Evolutionary conservation across 1,140 invertebrate species (phyloP).

Genomic region (Caenorhabditis remanei): DNA sequence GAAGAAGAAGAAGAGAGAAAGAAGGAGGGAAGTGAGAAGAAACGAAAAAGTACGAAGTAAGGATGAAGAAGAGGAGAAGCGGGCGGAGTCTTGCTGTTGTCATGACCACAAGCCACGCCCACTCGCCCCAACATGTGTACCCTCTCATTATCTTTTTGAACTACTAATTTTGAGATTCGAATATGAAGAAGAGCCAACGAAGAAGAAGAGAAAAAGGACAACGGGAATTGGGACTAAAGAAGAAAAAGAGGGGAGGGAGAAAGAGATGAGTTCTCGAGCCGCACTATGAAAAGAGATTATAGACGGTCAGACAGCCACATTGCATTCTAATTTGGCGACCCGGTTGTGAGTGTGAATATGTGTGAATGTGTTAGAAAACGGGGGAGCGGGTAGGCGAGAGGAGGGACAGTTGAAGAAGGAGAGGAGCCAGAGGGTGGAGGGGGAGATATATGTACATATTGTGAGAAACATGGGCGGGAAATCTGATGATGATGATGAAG

Average conservation of each 20-base stretch:
- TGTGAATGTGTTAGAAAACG: not conserved
- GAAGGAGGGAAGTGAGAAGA: not conserved
- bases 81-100: not conserved
- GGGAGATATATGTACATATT: not conserved
- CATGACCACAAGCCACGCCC: not conserved
- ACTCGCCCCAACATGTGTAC: not conserved
- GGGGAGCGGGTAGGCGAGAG: not conserved
- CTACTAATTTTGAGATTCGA: too few relatives aligned
- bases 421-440: not conserved
- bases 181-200: too few relatives aligned
- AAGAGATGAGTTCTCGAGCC: constrained; percentile 3
- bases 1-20: not conserved
- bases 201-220: too few relatives aligned
- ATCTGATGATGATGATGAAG: too few relatives aligned
- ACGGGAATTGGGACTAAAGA: not conserved
- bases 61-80: not conserved
- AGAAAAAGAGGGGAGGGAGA: not conserved
- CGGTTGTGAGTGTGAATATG: not conserved
- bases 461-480: too few relatives aligned
- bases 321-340: constrained; percentile 2
- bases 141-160: not conserved
- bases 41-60: not conserved
- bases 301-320: not conserved
- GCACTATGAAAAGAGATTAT: not conserved
- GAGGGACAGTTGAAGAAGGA: not conserved